These are phyloP conservation scores for cattle (Bos taurus) DNA, from an alignment of 2,113 vertebrate genomes.

Conservation along the genomic window DNA sequence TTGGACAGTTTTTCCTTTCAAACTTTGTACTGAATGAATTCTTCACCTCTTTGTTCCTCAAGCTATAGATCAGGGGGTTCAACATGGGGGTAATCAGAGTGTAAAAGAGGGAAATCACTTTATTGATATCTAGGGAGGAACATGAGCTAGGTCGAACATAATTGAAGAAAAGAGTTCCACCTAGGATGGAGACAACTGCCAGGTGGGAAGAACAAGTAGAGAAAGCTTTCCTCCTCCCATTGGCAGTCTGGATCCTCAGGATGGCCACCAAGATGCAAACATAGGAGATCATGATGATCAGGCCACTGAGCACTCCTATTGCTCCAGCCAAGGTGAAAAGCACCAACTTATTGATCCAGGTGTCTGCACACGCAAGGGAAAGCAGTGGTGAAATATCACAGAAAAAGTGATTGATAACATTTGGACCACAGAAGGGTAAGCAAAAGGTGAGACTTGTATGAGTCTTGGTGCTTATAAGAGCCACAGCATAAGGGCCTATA, in stretches of 20 bases:
- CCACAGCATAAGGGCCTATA: not conserved
- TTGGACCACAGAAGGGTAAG: conserved; percentile 56
- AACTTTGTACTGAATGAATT: not conserved
- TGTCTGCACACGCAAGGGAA: conserved; percentile 53
- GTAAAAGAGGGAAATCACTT: not conserved
- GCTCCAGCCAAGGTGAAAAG: conserved; percentile 42
- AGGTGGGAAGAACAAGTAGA: conserved; percentile 65
- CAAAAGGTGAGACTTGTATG: not conserved
- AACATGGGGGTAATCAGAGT: not conserved
- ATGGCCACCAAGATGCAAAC: conserved; percentile 18
- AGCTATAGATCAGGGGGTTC: not conserved
- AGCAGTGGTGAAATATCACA: not conserved
- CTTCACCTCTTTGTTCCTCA: not conserved
- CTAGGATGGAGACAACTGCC: not conserved
- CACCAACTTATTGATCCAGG: not conserved
- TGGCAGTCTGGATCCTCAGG: conserved; percentile 30
- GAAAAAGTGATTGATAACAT: conserved; percentile 56
- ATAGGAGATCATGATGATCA: conserved; percentile 46
- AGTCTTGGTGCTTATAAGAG: conserved; percentile 23
- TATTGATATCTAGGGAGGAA: too few relatives aligned
- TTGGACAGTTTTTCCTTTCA: not conserved
- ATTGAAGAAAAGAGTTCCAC: not conserved
- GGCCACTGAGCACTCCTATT: conserved; percentile 2
- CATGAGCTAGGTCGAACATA: too few relatives aligned
- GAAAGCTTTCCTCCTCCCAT: conserved; percentile 37